Base-by-base conservation (phyloP, 2,113 vertebrate genomes). In the Pogona vitticeps region DNA sequence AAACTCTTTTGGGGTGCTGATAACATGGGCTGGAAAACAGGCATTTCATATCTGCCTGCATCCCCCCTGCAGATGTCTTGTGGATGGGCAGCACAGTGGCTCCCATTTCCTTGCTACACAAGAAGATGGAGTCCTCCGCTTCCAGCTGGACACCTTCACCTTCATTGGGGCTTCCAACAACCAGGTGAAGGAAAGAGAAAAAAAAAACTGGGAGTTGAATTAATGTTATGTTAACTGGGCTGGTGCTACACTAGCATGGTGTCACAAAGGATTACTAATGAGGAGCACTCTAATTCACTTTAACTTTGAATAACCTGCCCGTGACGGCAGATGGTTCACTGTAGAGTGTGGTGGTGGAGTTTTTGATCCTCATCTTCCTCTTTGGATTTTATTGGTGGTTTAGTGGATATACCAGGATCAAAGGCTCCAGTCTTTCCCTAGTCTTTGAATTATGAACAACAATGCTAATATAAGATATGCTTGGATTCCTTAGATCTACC, bases 101-200 rank as follows among this genome's bases (percentile, higher is more conserved):
- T 93, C 91, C 31, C 87, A 6, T 21, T 92, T 91, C 26, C 87
- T 90, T 0, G 67, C 91, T 6, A 72, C 0, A 10, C 65, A 1
- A 10, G 72, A 77, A 1, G 38, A 86, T 0, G 0, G 5, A 0
- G 80, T 31, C 21, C 70, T 90, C 8, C 88, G 89, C 72, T 91
- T 93, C 84, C 91, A 91, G 36, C 82, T 91, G 82, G 91, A 92
- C 38, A 76, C 88, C 1, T 82, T 76, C 33, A 70, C 77, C 79
- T 89, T 93, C 76, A 85, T 75, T 0, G 86, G 33, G 0, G 1
- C n/a, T 36, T 85, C 89, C 2, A 1, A 76, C 6, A 68, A 40
- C 76, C 90, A 91, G 92, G 91, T 93, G 0, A 0, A 85, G 33
- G 31, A 31, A 2, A 0, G 0, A 28, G 68, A 12, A 1, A 0